Base-by-base conservation (phyloP, 2,113 vertebrate species). In the Eolophus roseicapilla region DNA sequence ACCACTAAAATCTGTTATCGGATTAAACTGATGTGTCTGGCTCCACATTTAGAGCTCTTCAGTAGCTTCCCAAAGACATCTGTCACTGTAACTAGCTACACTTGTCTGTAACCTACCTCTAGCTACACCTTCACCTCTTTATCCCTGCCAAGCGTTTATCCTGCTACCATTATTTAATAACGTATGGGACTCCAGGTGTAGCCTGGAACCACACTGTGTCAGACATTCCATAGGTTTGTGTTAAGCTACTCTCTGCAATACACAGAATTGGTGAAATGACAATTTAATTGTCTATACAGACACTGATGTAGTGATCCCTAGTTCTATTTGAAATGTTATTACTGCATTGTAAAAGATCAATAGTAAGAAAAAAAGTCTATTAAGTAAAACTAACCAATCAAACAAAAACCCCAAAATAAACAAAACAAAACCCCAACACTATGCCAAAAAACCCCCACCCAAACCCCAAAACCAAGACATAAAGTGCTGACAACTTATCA, bases 21-120 rank as follows among this genome's bases (percentile, higher is more conserved):
- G 80, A 90, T 96, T 93, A 93, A 93, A 86, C 28, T 59, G 46
- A 35, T 94, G 60, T 74, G 80, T 78, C 86, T 88, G 91, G 68
- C 37, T 88, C 21, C 71, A 70, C 31, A 57, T 77, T 94, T 81
- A 74, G 63, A 77, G 68, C 31, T 59, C 71, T 73, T 88, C 79
- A 65, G 13, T 49, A 88, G 53, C n/a, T 81, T 86, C 50, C 46
- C 37, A 53, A 90, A 77, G 91, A 77, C 82, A 88, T 86, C 63
- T 93, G 83, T 70, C 68, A 65, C 18, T 84, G 21, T 70, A 87
- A 55, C 47, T 39, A 44, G 35, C 39, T 89, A 2, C 23, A 50
- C 35, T 49, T 50, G 28, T 43, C 81, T 82, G 67, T 63, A 81
- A 74, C n/a, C 53, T 79, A 63, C 28, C 28, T 77, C 35, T 44